Percentiles rank a stretch among this genome's conserved stretches.
phyloP scores from a whole-genome alignment of 2,797 vertebrate species.

The Heliangelus exortis region DNA sequence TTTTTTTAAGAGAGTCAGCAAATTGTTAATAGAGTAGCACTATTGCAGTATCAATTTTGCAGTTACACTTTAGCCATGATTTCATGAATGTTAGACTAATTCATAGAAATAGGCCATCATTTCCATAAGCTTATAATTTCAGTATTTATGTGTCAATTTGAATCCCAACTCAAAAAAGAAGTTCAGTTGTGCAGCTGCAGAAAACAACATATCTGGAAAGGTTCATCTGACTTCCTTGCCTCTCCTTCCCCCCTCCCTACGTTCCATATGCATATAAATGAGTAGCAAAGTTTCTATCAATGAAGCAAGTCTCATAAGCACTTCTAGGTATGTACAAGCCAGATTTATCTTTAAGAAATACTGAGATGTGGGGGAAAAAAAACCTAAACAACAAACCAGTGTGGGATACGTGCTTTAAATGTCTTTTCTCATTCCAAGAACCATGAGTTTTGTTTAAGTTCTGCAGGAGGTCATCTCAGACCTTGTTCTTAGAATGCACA shows the following conservation, averaged over 20 bases:
- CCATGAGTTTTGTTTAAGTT: not conserved
- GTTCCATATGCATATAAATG: not conserved
- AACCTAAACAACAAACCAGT: not conserved
- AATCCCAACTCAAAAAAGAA: constrained; percentile 67
- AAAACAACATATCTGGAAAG: constrained; percentile 70
- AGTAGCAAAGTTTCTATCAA: constrained; percentile 18
- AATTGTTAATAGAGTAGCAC: not conserved
- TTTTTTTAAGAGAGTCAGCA: not conserved
- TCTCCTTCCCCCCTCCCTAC: not conserved
- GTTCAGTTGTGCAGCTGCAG: constrained; percentile 45
- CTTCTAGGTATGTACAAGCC: not conserved
- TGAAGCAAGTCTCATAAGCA: not conserved
- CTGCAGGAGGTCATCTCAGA: accelerated
- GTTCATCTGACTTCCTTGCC: constrained; percentile 40
- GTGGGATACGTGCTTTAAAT: not conserved
- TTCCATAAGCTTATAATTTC: constrained; percentile 68
- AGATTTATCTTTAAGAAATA: not conserved
- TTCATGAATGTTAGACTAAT: constrained; percentile 37
- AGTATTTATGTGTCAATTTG: constrained; percentile 77
- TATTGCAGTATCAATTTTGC: not conserved
- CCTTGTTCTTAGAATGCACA: not conserved
- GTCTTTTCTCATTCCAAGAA: not conserved
- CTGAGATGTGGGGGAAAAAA: not conserved
- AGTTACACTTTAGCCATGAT: not conserved
- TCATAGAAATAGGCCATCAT: constrained; percentile 56